These are phyloP conservation scores for Lochmaea capreae DNA, from an alignment of 2,888 invertebrate genomes.

Conservation along the genomic window DNA sequence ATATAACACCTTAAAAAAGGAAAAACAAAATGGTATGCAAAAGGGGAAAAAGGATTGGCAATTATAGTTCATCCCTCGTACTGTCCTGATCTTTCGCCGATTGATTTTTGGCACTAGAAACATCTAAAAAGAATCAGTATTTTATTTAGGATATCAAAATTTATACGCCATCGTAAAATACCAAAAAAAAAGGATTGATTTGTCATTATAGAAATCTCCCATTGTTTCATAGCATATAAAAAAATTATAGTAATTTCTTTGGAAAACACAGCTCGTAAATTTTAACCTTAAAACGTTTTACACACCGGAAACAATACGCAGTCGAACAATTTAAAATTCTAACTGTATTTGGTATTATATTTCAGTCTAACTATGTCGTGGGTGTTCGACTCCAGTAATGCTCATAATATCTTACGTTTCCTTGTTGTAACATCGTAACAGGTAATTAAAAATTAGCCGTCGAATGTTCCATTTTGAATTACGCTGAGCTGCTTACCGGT, in stretches of 20 bases:
- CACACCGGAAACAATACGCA: slow-evolving; percentile 42
- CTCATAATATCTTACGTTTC: slow-evolving; percentile 36
- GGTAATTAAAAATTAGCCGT: slow-evolving; percentile 31
- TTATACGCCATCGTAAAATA: neutral
- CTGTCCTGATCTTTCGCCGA: no score
- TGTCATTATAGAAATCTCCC: slow-evolving; percentile 12
- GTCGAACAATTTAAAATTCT: slow-evolving; percentile 44
- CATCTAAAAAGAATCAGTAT: no score
- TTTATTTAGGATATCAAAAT: no score
- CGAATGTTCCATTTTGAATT: slow-evolving; percentile 20
- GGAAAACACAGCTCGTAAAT: slow-evolving; percentile 22
- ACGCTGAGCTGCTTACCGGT: slow-evolving; percentile 8
- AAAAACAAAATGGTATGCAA: no score
- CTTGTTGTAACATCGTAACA: slow-evolving; percentile 35
- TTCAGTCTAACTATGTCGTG: slow-evolving; percentile 38
- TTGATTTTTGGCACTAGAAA: no score
- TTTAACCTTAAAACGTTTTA: slow-evolving; percentile 7
- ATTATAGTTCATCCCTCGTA: no score
- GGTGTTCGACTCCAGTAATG: slow-evolving; percentile 43
- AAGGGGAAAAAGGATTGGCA: no score
- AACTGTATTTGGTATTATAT: slow-evolving; percentile 47
- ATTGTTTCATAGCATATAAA: slow-evolving; percentile 17
- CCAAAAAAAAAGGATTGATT: slow-evolving; percentile 9
- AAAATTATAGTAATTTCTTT: slow-evolving; percentile 23
- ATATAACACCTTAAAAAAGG: no score